Conservation (phyloP, 2,888 invertebrate genomes). For the Polylopha cassiicola region DNA sequence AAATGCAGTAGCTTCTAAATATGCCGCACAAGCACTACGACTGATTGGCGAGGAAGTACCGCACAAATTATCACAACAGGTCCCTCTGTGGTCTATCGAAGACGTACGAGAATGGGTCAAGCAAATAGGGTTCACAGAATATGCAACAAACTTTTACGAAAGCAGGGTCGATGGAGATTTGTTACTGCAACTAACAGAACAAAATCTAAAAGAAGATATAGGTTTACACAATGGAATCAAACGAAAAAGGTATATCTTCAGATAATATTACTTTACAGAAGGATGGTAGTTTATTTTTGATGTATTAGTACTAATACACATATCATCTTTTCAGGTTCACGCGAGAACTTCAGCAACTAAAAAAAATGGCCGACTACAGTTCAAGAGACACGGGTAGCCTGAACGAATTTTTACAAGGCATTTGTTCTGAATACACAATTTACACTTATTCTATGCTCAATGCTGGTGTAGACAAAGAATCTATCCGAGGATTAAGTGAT, state of each 20-base stretch:
- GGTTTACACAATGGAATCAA: conserved; percentile 95
- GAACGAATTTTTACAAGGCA: conserved; percentile 87
- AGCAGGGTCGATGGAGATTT: conserved; percentile 98
- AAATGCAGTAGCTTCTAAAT: conserved; percentile 97
- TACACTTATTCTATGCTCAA: conserved; percentile 98
- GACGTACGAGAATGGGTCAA: conserved; percentile 99
- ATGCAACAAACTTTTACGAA: conserved; percentile 88
- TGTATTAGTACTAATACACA: conserved; percentile 2
- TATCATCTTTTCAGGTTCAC: conserved; percentile 82
- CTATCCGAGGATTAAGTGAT: conserved; percentile 90
- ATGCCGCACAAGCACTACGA: conserved; percentile 93
- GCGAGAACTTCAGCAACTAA: conserved; percentile 93
- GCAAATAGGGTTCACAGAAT: conserved; percentile 95
- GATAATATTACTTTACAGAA: background rate
- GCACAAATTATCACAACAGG: conserved; percentile 98
- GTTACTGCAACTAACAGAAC: conserved; percentile 92
- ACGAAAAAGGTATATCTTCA: conserved; percentile 82
- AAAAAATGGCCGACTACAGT: conserved; percentile 97
- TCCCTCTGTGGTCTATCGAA: conserved; percentile 97
- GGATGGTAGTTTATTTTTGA: background rate
- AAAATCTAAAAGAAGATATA: conserved; percentile 94
- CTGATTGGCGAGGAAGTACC: conserved; percentile 98
- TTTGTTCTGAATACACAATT: conserved; percentile 93
- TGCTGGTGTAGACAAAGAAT: conserved; percentile 94
- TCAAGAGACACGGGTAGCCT: conserved; percentile 95